Conservation (phyloP, 2,797 vertebrate species). For the Lacerta bilineata region DNA sequence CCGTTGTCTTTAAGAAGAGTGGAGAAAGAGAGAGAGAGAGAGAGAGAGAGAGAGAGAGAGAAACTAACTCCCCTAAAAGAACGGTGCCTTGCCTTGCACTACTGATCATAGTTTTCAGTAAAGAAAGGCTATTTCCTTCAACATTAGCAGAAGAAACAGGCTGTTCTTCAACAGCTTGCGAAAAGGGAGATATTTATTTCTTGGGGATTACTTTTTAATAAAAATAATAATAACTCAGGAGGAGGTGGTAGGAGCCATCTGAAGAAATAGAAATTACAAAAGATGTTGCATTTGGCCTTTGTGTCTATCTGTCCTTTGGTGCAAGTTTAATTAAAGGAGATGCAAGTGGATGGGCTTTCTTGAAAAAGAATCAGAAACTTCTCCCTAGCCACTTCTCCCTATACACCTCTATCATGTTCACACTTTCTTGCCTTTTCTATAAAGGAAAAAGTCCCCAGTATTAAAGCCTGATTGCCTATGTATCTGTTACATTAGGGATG, state of each 20-base stretch:
- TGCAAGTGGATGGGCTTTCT: not conserved
- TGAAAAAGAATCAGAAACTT: not conserved
- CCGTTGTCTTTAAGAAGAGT: not conserved
- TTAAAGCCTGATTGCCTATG: no score
- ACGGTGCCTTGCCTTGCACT: not conserved
- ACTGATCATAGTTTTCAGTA: slow-evolving; percentile 4
- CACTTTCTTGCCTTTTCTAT: no score
- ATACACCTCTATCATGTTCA: no score
- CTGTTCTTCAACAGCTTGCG: not conserved
- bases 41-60: not conserved
- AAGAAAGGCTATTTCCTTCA: not conserved
- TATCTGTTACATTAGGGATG: no score
- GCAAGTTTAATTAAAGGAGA: slow-evolving; percentile 39
- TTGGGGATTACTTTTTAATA: slow-evolving; percentile 44
- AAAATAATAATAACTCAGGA: slow-evolving; percentile 29
- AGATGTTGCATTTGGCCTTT: slow-evolving; percentile 29
- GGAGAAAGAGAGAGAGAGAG: not conserved
- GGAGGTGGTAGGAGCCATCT: slow-evolving; percentile 18
- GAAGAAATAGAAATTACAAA: slow-evolving; percentile 35
- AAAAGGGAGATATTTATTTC: slow-evolving; percentile 26
- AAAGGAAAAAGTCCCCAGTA: no score
- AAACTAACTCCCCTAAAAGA: not conserved
- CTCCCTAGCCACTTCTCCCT: no score
- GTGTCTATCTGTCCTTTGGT: slow-evolving; percentile 18
- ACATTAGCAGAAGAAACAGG: slow-evolving; percentile 20